Evolutionary conservation across 1,140 invertebrate genomes (phyloP), one percentile per base, ranked within the genome.

Genomic region (Drosophila pachea): DNA sequence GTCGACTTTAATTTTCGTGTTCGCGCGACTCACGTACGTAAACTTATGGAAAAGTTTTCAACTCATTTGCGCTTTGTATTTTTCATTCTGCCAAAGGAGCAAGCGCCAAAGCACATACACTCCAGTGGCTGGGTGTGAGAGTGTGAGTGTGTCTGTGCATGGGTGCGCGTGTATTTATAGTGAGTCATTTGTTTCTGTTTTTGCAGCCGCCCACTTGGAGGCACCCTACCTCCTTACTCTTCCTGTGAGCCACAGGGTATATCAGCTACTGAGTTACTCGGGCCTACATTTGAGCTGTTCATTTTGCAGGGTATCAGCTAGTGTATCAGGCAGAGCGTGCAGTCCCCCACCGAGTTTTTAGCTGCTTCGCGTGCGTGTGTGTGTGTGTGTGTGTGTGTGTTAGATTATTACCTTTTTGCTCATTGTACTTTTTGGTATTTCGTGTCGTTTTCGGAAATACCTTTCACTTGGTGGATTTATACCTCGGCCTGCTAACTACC

Each of bases 11-110:
- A 79, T 75, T 78, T 78, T 65, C 56, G 45, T 48, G 75, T 49
- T 59, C 58, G 54, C 52, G 67, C 63, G 73, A 36, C 53, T 43
- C 71, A 73, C 65, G 73, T 76, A 74, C 66, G 16, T 42, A 48
- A 78, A 84, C 78, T 77, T 82, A 86, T 82, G 72, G 77, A 61
- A 86, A 86, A 86, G 67, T 86, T 86, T 86, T 86, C 82, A 86
- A 82, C 82, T 86, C 82, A 86, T 86, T 86, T 86, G 78, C 77
- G 82, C 78, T 82, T 73, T 82, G 74, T 68, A 82, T 86, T 86
- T 86, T 73, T 84, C 76, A 81, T 86, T 81, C 73, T 86, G 73
- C 74, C 76, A 70, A 78, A 73, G 65, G 61, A 58, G 60, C 58
- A 67, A 58, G 16, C 43, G 43, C 33, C 16, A 38, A 35, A 36